These are phyloP conservation scores for Gallirallus australis DNA, from an alignment of 2,797 vertebrate genomes.

Conservation along the genomic window DNA sequence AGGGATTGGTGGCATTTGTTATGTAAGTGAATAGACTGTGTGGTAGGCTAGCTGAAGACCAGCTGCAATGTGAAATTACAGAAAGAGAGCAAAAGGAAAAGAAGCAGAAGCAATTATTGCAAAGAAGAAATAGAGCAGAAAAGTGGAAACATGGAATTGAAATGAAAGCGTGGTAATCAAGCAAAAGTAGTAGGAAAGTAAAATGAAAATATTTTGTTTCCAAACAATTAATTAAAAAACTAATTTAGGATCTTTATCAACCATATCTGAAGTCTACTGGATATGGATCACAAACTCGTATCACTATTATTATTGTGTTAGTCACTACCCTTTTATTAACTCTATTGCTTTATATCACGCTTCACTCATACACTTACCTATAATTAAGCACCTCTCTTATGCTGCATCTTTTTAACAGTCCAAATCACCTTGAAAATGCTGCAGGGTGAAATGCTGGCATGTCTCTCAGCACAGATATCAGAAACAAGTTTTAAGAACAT, in stretches of 20 bases:
- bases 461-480: not conserved
- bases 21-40: not conserved
- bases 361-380: slow-evolving; percentile 2
- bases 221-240: slow-evolving; percentile 70
- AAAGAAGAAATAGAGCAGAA: slow-evolving; percentile 32
- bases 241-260: slow-evolving; percentile 61
- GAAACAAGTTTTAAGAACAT: not conserved
- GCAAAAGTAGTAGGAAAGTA: slow-evolving; percentile 22
- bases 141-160: slow-evolving; percentile 44
- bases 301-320: slow-evolving; percentile 25
- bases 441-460: not conserved
- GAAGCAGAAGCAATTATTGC: slow-evolving; percentile 52
- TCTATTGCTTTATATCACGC: slow-evolving; percentile 47
- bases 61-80: slow-evolving; percentile 38
- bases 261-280: slow-evolving; percentile 48
- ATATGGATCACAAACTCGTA: slow-evolving; percentile 62
- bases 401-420: slow-evolving; percentile 45
- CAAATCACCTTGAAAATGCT: slow-evolving; percentile 59
- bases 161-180: slow-evolving; percentile 45
- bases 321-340: slow-evolving; percentile 51
- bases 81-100: slow-evolving; percentile 15
- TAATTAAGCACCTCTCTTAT: slow-evolving; percentile 53
- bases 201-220: slow-evolving; percentile 75
- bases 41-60: not conserved
- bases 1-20: not conserved